These are phyloP conservation scores for Sthenelais limicola DNA, from an alignment of 2,888 invertebrate species.

Conservation along the genomic window DNA sequence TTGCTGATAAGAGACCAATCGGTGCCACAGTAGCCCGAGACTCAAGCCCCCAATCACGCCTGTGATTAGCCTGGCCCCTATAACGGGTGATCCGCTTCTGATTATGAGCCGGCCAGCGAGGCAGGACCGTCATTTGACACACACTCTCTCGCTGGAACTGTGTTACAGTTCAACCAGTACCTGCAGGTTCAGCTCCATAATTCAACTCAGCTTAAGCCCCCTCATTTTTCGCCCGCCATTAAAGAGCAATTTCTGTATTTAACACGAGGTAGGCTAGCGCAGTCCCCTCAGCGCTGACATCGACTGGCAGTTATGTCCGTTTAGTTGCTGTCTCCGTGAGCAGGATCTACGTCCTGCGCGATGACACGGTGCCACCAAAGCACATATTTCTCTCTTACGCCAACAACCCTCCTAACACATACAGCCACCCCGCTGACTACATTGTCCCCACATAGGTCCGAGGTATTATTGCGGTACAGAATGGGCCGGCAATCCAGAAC, in stretches of 20 bases:
- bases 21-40: neutral
- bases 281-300: neutral
- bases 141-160: conserved; percentile 17
- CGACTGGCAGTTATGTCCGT: neutral
- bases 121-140: conserved; percentile 30
- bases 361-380: neutral
- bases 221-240: conserved; percentile 31
- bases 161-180: conserved; percentile 24
- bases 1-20: conserved; percentile 8
- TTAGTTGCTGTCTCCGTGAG: conserved; percentile 5
- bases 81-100: neutral
- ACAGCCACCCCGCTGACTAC: conserved; percentile 7
- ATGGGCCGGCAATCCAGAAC: too few relatives aligned
- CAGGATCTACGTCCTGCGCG: conserved; percentile 14
- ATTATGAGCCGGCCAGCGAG: conserved; percentile 16
- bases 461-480: too few relatives aligned
- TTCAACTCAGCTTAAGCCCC: conserved; percentile 29
- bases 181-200: conserved; percentile 16
- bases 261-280: conserved; percentile 12
- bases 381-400: neutral
- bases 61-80: neutral
- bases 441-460: conserved; percentile 35
- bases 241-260: conserved; percentile 36
- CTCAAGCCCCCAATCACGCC: conserved; percentile 30
- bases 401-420: neutral